phyloP scores from a whole-genome alignment of 1,140 invertebrate genomes.

The Phymastichus coffea region DNA sequence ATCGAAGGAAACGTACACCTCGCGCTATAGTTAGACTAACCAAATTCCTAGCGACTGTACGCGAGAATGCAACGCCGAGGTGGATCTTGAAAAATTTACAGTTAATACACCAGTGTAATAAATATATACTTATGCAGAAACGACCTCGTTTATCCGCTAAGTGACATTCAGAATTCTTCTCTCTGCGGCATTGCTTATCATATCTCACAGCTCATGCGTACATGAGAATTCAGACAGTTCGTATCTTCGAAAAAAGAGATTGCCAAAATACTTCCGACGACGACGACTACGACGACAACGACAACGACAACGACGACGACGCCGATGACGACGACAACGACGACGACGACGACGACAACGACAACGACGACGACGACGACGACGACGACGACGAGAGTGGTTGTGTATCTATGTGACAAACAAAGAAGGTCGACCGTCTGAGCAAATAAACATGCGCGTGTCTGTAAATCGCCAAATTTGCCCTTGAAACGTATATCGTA shows the following conservation, averaged over 20 bases:
- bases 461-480: not conserved
- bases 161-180: not conserved
- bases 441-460: not conserved
- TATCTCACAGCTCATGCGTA: not conserved
- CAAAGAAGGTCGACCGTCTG: not conserved
- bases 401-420: not conserved
- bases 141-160: slow-evolving; percentile 3
- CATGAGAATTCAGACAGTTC: not conserved
- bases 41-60: too few relatives aligned
- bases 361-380: too few relatives aligned
- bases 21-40: too few relatives aligned
- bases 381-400: too few relatives aligned
- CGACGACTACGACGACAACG: too few relatives aligned
- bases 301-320: too few relatives aligned
- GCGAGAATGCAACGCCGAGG: too few relatives aligned
- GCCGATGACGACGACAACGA: too few relatives aligned
- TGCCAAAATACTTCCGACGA: slow-evolving; percentile 6
- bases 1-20: too few relatives aligned
- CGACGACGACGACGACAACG: not conserved
- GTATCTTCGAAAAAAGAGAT: not conserved
- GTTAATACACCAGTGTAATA: too few relatives aligned
- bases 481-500: not conserved
- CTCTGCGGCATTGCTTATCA: not conserved
- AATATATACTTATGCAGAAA: not conserved
- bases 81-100: too few relatives aligned